phyloP scores from a whole-genome alignment of 2,888 invertebrate genomes.

The Colostygia pectinataria region DNA sequence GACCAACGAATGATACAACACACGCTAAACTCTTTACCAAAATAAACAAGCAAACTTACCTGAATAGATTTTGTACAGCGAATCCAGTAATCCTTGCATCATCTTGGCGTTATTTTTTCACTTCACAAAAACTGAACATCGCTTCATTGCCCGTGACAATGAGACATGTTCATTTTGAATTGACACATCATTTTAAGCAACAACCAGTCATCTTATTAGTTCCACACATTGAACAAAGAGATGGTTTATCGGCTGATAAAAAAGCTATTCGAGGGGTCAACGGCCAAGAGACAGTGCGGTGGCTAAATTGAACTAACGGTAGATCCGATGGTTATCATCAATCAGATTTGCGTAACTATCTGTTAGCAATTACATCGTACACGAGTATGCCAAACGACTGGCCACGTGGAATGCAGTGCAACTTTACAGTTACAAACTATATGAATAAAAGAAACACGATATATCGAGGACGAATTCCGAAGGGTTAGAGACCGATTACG shows the following conservation, averaged over 20 bases:
- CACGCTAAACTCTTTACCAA: slow-evolving; percentile 6
- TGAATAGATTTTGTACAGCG: slow-evolving; percentile 75
- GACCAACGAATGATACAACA: slow-evolving; percentile 7
- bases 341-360: slow-evolving; percentile 81
- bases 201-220: slow-evolving; percentile 50
- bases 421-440: slow-evolving; percentile 50
- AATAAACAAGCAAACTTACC: slow-evolving; percentile 50
- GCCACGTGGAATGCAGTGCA: slow-evolving; percentile 58
- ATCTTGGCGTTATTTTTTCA: slow-evolving; percentile 59
- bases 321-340: slow-evolving; percentile 75
- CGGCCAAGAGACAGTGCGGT: slow-evolving; percentile 62
- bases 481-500: slow-evolving; percentile 32
- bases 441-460: slow-evolving; percentile 38
- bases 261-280: slow-evolving; percentile 59
- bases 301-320: slow-evolving; percentile 80
- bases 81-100: slow-evolving; percentile 79
- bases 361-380: slow-evolving; percentile 67
- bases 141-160: slow-evolving; percentile 60
- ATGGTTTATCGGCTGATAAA: slow-evolving; percentile 35
- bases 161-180: slow-evolving; percentile 52
- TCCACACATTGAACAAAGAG: slow-evolving; percentile 45
- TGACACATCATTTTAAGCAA: slow-evolving; percentile 45
- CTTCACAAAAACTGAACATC: slow-evolving; percentile 50
- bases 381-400: slow-evolving; percentile 48
- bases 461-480: slow-evolving; percentile 35